A percentile compares a stretch with the other conserved stretches of the same genome.
phyloP scores from a whole-genome alignment of 2,797 vertebrate genomes.

The Holocentrus rufus region DNA sequence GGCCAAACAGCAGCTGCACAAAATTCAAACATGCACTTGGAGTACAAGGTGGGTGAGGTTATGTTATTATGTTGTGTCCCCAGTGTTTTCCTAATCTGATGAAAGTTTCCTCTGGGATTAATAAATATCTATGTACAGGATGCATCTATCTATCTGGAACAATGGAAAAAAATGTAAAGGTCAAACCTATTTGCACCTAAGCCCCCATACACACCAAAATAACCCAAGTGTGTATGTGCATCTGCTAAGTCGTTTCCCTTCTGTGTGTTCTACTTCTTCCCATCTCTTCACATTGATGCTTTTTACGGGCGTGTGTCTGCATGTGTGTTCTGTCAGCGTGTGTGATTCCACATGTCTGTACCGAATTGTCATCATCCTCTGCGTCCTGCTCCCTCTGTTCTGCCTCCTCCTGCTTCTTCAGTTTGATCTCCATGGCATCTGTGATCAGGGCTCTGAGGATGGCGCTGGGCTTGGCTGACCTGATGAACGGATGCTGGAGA shows the following conservation, averaged over 20 bases:
- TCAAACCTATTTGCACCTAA: too few species aligned
- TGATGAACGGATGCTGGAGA: constrained; percentile 91
- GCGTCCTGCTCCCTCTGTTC: constrained; percentile 90
- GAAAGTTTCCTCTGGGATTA: too few species aligned
- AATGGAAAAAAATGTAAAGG: too few species aligned
- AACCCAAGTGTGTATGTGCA: background rate
- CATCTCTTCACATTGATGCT: background rate
- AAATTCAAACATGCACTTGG: too few species aligned
- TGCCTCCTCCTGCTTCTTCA: constrained; percentile 87
- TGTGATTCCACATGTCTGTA: constrained; percentile 59
- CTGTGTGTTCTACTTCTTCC: background rate
- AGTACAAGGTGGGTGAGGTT: too few species aligned
- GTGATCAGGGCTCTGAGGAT: constrained; percentile 89
- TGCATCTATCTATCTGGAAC: too few species aligned
- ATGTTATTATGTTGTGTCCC: too few species aligned
- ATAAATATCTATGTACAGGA: too few species aligned
- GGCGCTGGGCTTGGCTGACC: constrained; percentile 89
- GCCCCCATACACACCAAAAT: too few species aligned
- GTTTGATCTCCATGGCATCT: constrained; percentile 93
- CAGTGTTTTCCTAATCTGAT: too few species aligned
- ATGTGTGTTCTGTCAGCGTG: background rate
- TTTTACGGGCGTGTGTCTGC: background rate
- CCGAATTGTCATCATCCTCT: constrained; percentile 94
- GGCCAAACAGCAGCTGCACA: too few species aligned
- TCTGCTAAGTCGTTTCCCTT: background rate